A percentile compares a stretch with the other conserved stretches of the same genome.
Evolutionary conservation across 92 coral and sea anemone species (phyloP).

Genomic region (Phenganax marumi): DNA sequence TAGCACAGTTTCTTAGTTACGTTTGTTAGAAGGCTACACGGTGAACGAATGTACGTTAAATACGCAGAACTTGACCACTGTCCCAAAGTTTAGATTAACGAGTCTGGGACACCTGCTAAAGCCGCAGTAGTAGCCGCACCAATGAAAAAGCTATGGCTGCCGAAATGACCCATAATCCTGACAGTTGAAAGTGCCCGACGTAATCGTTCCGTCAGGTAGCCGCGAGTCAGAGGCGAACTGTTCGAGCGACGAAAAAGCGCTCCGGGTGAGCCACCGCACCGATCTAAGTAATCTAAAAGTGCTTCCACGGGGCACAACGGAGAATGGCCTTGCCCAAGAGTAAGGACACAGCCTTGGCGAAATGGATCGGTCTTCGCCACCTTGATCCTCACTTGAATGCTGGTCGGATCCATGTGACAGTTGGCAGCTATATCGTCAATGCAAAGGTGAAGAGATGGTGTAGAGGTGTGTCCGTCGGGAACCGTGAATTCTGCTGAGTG

Average conservation of each 20-base stretch:
- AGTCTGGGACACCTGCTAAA: background rate
- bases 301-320: conserved; percentile 41
- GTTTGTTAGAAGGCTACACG: background rate
- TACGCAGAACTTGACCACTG: background rate
- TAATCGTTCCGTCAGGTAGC: conserved; percentile 4
- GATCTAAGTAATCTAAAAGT: conserved; percentile 16
- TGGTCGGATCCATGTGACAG: conserved; percentile 13
- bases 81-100: background rate
- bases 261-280: conserved; percentile 44
- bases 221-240: conserved; percentile 5
- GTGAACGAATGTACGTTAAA: background rate
- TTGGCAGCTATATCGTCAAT: conserved; percentile 43
- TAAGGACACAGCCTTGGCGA: conserved; percentile 19
- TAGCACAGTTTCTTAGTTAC: background rate
- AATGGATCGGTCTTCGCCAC: no score
- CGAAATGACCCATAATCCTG: background rate
- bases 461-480: conserved; percentile 8
- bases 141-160: background rate
- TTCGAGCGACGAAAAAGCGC: conserved; percentile 21
- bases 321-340: conserved; percentile 17
- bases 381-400: conserved; percentile 7
- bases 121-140: conserved; percentile 17
- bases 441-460: conserved; percentile 29
- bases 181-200: conserved; percentile 16
- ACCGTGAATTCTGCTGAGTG: conserved; percentile 45